A percentile compares a stretch with the other conserved stretches of the same genome.
Conservation (phyloP, 2,797 vertebrate genomes). For the Leptodactylus fallax region DNA sequence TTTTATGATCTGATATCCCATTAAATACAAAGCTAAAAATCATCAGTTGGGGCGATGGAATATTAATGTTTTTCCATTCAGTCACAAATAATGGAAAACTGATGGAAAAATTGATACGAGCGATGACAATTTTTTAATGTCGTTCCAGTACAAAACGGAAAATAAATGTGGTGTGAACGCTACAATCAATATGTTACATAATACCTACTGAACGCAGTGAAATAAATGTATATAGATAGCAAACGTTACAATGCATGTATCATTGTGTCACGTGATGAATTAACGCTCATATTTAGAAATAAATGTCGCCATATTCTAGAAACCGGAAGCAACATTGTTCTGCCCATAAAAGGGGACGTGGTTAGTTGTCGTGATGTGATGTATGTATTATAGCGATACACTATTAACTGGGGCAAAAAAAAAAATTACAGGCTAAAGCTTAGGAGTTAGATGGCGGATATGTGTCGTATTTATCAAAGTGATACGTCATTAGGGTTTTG, state of each 20-base stretch:
- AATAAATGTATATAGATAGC: not conserved
- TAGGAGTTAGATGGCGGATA: too few species aligned
- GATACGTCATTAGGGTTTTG: not conserved
- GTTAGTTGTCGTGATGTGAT: not conserved
- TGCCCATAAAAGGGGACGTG: too few species aligned
- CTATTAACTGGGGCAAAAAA: not conserved
- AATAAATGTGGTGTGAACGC: not conserved
- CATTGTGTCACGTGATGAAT: not conserved
- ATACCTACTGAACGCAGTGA: not conserved
- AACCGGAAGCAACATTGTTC: not conserved
- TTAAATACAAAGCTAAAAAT: not conserved
- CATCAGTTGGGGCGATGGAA: too few species aligned
- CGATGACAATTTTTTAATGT: not conserved
- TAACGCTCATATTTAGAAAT: not conserved
- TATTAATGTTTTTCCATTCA: not conserved
- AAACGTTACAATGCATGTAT: too few species aligned
- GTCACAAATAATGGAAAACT: not conserved
- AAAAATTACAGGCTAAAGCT: not conserved
- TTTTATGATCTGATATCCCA: not conserved
- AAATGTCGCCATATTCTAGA: not conserved
- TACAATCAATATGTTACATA: not conserved
- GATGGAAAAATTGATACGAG: not conserved
- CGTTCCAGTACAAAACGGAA: not conserved
- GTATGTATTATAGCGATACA: not conserved
- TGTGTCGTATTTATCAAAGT: not conserved